Evolutionary conservation across 2,888 invertebrate species (phyloP), one percentile per base, ranked within the genome.

Genomic region (Lasius platythorax): DNA sequence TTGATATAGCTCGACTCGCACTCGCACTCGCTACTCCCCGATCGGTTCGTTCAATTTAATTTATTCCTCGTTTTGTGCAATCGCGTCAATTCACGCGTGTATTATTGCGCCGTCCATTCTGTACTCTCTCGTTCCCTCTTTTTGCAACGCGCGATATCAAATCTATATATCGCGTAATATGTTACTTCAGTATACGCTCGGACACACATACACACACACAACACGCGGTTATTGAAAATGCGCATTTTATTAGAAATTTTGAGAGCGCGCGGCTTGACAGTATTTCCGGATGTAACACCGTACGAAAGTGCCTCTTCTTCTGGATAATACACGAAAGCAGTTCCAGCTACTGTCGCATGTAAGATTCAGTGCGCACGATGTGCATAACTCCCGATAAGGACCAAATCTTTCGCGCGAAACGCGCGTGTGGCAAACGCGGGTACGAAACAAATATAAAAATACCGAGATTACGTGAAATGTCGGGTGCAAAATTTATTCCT

Each of bases 1-100:
- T 74, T 81, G 87, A 86, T 90, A 87, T 86, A 83, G 18, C 28
- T 37, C 66, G 74, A 50, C 72, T 74, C 56, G 33, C 28, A 79
- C 30, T 33, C 30, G 23, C 23, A 3, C 30, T 84, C 67, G 61
- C 81, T 76, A 53, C 78, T 28, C 9, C 37, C 9, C 56, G 18
- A 56, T 56, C 9, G n/a, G n/a, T 68, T 56, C 8, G 8, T 28
- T 53, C 15, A 56, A 56, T 56, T 68, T 68, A n/a, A 56, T 78
- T 56, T 5, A 46, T 23, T 63, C 50, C 18, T 33, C 37, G 11
- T 15, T 76, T 66, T 50, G 43, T 50, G 28, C 63, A 43, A 61
- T 28, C 46, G 5, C 6, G 33, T 63, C 50, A 23, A 28, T 50
- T 40, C 53, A 40, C n/a, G 50, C 37, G 18, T n/a, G 23, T 6